phyloP scores from a whole-genome alignment of 2,113 vertebrate genomes.

The Hippolais icterina region DNA sequence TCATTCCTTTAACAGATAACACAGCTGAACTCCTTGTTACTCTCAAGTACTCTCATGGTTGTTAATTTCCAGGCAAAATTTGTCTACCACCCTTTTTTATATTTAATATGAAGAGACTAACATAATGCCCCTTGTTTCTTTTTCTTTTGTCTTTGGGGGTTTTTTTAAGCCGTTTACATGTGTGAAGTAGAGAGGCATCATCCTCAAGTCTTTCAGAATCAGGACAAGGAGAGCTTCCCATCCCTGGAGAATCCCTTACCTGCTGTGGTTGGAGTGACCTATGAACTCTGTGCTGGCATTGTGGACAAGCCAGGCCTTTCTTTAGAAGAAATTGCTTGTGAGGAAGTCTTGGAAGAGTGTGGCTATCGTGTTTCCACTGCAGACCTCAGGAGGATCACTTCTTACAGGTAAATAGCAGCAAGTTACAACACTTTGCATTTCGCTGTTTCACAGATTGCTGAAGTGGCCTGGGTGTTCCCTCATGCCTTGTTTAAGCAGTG shows the following conservation, averaged over 20 bases:
- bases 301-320: slow-evolving; percentile 89
- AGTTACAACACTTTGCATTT: not conserved
- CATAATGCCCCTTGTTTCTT: not conserved
- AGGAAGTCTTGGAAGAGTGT: slow-evolving; percentile 90
- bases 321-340: slow-evolving; percentile 87
- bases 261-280: slow-evolving; percentile 80
- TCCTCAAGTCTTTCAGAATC: slow-evolving; percentile 66
- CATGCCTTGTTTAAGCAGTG: not conserved
- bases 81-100: not conserved
- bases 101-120: not conserved
- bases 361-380: slow-evolving; percentile 80
- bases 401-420: slow-evolving; percentile 81
- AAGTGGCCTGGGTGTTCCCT: not conserved
- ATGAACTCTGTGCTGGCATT: slow-evolving; percentile 91
- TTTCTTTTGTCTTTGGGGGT: not conserved
- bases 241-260: slow-evolving; percentile 69
- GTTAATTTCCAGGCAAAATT: not conserved
- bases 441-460: not conserved
- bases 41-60: not conserved
- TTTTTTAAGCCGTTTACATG: slow-evolving; percentile 87
- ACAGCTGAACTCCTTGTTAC: not conserved
- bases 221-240: slow-evolving; percentile 25
- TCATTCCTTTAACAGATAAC: not conserved
- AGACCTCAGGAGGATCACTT: slow-evolving; percentile 82
- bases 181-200: slow-evolving; percentile 81